Evolutionary conservation across 2,797 vertebrate genomes (phyloP), one percentile per base, ranked within the genome.

Genomic region (Aphelocoma californica): DNA sequence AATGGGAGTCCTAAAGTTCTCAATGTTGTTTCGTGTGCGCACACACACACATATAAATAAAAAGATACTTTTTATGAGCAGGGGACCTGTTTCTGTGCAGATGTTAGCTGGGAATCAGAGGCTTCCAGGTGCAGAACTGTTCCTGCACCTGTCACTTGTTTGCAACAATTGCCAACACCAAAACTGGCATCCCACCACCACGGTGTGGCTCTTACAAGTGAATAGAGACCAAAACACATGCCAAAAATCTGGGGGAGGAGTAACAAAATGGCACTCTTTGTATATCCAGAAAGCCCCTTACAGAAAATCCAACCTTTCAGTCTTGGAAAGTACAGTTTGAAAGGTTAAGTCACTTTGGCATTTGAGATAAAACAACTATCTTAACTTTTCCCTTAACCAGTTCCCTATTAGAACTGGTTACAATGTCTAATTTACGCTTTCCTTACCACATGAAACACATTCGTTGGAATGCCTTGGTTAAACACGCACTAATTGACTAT

Each of bases 111-210:
- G 36, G 31, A 85, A 77, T 77, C 40, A 11, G 69, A 67, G 32
- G 18, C 54, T 42, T 77, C 40, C 38, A 56, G 38, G 56, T 71
- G 45, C 44, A 85, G 72, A 67, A 70, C 51, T 83, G 64, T 53
- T 93, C 65, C 53, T 53, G 61, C 61, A 81, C 42, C 45, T 7
- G 5, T 50, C n/a, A 66, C 36, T 85, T 54, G 25, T 40, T 73
- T 44, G 26, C 7, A 89, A 31, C 38, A 42, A 31, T 0, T 44
- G 18, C 7, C 3, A 81, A 48, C 44, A 44, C 36, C 0, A 0
- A 34, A 83, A 78, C 56, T 26, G 48, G n/a, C 47, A 67, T 24
- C 34, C 24, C 2, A 2, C 26, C 29, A 24, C 36, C 42, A 28
- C 0, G 2, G 18, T 57, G 79, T 36, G 44, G 42, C 54, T 89